Conservation (phyloP, 2,797 vertebrate genomes). For the Perodicticus potto region DNA sequence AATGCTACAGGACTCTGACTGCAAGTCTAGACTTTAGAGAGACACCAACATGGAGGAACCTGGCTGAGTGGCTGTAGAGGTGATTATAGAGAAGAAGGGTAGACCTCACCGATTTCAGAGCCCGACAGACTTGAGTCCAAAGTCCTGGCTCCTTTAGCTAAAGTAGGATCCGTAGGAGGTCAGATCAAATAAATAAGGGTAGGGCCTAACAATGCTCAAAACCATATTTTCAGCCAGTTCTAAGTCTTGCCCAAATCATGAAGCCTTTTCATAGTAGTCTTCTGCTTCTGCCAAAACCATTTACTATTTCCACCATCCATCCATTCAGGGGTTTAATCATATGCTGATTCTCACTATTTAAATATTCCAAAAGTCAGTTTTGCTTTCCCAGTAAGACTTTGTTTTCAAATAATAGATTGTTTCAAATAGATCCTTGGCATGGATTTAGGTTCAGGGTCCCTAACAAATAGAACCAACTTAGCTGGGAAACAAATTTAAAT, state of each 20-base stretch:
- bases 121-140: background rate
- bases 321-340: background rate
- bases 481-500: slow-evolving; percentile 54
- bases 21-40: background rate
- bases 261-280: slow-evolving; percentile 16
- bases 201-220: background rate
- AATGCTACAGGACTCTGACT: background rate
- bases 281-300: background rate
- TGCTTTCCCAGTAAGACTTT: slow-evolving; percentile 13
- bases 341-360: background rate
- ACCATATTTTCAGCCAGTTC: background rate
- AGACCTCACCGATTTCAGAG: background rate
- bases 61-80: background rate
- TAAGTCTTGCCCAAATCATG: background rate
- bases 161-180: background rate
- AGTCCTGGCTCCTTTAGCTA: background rate
- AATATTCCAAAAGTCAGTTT: slow-evolving; percentile 18
- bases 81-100: background rate
- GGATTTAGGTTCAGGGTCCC: slow-evolving; percentile 15
- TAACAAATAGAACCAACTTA: slow-evolving; percentile 2
- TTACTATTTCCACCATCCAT: background rate
- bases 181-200: background rate
- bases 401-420: slow-evolving; percentile 16
- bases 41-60: background rate
- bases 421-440: background rate